Evolutionary conservation across 1,140 invertebrate species (phyloP), one percentile per base, ranked within the genome.

Genomic region (Gerris buenoi): DNA sequence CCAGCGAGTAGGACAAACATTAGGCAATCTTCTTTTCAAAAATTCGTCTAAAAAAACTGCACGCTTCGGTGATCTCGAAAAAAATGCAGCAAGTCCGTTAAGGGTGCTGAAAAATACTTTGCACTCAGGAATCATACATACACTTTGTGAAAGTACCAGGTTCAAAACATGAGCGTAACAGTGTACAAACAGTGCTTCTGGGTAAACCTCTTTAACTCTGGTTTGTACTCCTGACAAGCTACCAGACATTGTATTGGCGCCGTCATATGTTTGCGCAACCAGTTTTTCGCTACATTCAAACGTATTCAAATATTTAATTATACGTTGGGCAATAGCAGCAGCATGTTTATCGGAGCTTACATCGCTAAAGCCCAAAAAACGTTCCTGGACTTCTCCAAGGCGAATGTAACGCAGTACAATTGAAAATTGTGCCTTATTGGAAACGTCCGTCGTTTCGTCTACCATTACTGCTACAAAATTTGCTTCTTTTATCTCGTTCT

Each of bases 91-190:
- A 15, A 70, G 23, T 15, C 62, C 66, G 28, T 46, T 56, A 28
- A 63, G 33, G 13, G 61, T 66, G 22, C 58, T 25, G 23, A 69
- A 70, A 65, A 68, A 71, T 27, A 67, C 69, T 58, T 66, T 69
- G 63, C 68, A 72, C 27, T 70, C 57, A n/a, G 66, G 61, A 33
- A 70, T 70, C 29, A 68, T 29, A 15, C 57, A 58, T 59, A 69
- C 68, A 2, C n/a, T 65, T 10, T 68, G 27, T 28, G 23, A 28
- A 10, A 64, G 25, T 10, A 69, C 68, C 56, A 70, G 56, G 67
- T 70, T 72, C 27, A 71, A 27, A 23, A 65, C 57, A 64, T 72
- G 69, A 15, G 67, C 67, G 63, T 68, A 70, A 33, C 67, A 71
- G 64, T 70, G 70, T n/a, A 69, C 65, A 67, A 72, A 68, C 14